Evolutionary conservation across 1,140 invertebrate genomes (phyloP), one percentile per base, ranked within the genome.

Genomic region (Caenorhabditis latens): DNA sequence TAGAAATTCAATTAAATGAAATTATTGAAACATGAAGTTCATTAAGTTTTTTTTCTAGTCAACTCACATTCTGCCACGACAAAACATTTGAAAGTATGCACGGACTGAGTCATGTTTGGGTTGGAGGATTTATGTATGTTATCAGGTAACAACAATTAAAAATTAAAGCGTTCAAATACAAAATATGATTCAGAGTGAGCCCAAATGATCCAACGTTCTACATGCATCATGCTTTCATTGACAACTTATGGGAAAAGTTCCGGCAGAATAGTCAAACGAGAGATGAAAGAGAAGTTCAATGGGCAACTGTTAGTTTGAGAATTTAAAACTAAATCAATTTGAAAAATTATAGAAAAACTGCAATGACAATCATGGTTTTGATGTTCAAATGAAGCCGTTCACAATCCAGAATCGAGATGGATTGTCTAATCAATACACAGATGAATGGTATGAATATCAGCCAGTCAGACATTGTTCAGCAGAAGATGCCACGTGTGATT

Each of bases 141-240:
- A 93, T 92, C 82, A 84, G 91, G 91, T 91, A 42, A 86, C 0
- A 50, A 5, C 0, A 32, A 32, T 32, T 32, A 1, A 32, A 32
- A 32, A 32, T 32, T 1, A 32, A 32, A 32, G 32, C 2, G 32
- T 32, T 32, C 32, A 32, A 16, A 11, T 21, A 24, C 5, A 2
- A 42, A 61, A 21, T 8, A 21, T 21, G 1, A 0, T 83, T 63
- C 46, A 79, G 88, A 63, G 87, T 90, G 32, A 86, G 83, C 40
- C 88, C 89, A 46, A 90, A 90, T 84, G 88, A 89, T 61, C 87
- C 89, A 11, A 88, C 88, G 14, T 92, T 92, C 84, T 93, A 93
- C 82, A 88, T 92, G 84, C 93, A 93, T 84, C 93, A 93, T 89
- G 87, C 92, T 7, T 93, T 93, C 89, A 88, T 93, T 24, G 93